Conservation (phyloP, 2,113 vertebrate species). For the Neomonachus schauinslandi region DNA sequence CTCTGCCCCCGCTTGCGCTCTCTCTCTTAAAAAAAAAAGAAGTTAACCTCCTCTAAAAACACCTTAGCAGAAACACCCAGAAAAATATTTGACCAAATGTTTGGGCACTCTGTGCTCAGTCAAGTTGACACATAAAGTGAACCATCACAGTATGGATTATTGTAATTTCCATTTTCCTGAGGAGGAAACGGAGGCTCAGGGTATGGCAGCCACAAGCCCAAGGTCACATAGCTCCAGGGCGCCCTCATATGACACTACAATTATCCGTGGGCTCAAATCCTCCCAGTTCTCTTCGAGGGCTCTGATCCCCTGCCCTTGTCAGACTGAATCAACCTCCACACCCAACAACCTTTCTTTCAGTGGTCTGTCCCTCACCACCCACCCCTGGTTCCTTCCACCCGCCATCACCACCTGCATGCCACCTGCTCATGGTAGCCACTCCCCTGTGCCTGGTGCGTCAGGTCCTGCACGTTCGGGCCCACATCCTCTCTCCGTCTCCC, state of each 20-base stretch:
- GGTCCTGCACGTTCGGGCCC: not conserved
- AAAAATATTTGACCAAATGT: not conserved
- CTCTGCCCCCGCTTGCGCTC: not conserved
- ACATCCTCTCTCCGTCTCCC: not conserved
- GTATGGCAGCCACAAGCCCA: not conserved
- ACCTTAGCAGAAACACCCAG: not conserved
- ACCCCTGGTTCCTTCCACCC: not conserved
- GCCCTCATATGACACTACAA: not conserved
- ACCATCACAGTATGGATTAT: not conserved
- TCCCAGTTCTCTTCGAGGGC: not conserved
- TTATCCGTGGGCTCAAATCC: not conserved
- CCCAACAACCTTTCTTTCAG: not conserved
- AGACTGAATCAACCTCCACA: not conserved
- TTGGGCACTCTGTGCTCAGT: not conserved
- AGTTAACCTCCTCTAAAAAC: not conserved
- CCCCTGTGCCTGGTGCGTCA: not conserved
- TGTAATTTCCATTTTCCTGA: not conserved
- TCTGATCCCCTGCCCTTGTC: not conserved
- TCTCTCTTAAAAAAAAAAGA: not conserved
- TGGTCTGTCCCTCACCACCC: not conserved
- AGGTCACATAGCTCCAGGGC: not conserved
- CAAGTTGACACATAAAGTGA: not conserved
- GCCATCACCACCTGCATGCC: accelerated
- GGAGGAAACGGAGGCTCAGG: not conserved
- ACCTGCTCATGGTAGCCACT: too few species aligned